Base-by-base conservation (phyloP, 2,888 invertebrate species). In the Chloroclystis v-ata region DNA sequence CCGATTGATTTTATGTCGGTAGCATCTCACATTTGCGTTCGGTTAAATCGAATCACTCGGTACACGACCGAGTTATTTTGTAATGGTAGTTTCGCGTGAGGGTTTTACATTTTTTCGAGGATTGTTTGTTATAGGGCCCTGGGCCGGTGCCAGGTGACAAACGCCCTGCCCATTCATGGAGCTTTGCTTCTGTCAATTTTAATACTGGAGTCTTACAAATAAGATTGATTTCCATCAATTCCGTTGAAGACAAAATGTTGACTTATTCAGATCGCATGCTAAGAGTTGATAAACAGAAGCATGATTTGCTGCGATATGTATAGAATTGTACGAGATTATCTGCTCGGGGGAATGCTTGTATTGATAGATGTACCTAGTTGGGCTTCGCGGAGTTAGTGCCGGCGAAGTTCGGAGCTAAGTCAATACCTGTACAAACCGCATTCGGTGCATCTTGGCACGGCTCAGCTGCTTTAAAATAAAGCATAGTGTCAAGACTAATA, bases 1-100 rank as follows among this genome's bases (percentile, higher is more conserved):
- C 75, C 83, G 85, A 86, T 87, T 86, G 87, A 86, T 87, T 86
- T 82, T 84, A 79, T 75, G 83, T 82, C 83, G 77, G 83, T 74
- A 75, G 76, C 78, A 76, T 82, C 83, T 82, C 79, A 75, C 81
- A 79, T 84, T 82, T 80, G 76, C 78, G 80, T 78, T 75, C 65
- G 71, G 78, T 77, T 69, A 82, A 84, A 83, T 82, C 84, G 82
- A 83, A 85, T 85, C 81, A 80, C 76, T 76, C 56, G 73, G 71
- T 82, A 84, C 81, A 79, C 76, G 78, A 66, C 69, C 75, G 72
- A 76, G 72, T 78, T 83, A 82, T 82, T 81, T 76, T 74, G 80
- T 83, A 84, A 84, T 85, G 81, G 77, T 67, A 64, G 72, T 74
- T 78, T 86, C 72, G 86, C 86, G 84, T 86, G 85, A 65, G 71